Base-by-base conservation (phyloP, 2,888 invertebrate species). In the Lasioglossum oenotherae region DNA sequence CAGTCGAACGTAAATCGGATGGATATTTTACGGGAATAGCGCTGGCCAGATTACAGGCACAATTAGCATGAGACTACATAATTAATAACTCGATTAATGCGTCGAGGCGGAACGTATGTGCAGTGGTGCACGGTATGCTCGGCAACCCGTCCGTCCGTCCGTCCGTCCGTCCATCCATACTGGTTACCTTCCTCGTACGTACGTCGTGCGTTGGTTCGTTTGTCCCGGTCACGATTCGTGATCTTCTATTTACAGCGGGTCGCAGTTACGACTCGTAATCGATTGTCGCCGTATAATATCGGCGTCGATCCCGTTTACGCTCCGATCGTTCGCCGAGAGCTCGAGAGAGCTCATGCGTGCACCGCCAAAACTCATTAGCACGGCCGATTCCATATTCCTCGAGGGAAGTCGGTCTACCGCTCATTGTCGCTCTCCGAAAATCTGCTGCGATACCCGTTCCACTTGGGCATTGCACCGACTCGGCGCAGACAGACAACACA, bases 21-120 rank as follows among this genome's bases (percentile, higher is more conserved):
- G 87, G 90, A 88, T 91, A 92, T 92, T 92, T 92, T 90, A 91
- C 89, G 82, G 88, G 67, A 35, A 35, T 19, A 67, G 67, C 35
- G 19, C 78, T 89, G 83, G 88, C 86, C 92, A 92, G 93, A 93
- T 94, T 94, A 93, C 92, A 92, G 91, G 93, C 89, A 91, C 94
- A 93, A 94, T 94, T 94, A 94, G 92, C 93, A 93, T 93, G 90
- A 92, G 93, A 93, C 94, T 93, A 94, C 93, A 94, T 93, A 94
- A 94, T 95, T 94, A 94, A 94, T 95, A 91, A 93, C 91, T 90
- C 90, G 93, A 94, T 94, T 93, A 93, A 94, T 94, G 92, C 93
- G 90, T 82, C 93, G 93, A 93, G 92, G 93, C 94, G 94, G 89
- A 94, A 94, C 93, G 94, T 92, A 92, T 93, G 94, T 87, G 90